A percentile compares a stretch with the other conserved stretches of the same genome.
These are phyloP conservation scores for Turritopsis rubra DNA, from an alignment of 30 jellyfish, hydroid and myxozoan genomes.

Conservation along the genomic window DNA sequence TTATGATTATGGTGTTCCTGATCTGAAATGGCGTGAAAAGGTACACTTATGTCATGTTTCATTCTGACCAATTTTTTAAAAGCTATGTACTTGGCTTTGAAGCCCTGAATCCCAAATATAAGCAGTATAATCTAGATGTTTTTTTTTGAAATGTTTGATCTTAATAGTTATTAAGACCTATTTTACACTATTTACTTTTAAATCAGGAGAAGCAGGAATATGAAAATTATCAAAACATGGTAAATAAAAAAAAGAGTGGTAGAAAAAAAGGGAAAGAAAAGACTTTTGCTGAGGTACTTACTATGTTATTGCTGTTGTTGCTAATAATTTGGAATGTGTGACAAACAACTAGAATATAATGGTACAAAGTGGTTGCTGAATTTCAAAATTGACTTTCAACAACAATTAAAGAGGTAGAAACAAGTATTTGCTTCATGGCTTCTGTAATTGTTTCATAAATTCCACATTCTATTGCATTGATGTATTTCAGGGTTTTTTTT, in stretches of 20 bases:
- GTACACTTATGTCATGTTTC: neutral
- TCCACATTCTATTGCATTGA: neutral
- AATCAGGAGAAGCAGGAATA: neutral
- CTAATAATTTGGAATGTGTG: neutral
- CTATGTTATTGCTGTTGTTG: neutral
- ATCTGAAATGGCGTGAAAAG: neutral
- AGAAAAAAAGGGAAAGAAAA: neutral
- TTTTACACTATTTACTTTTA: neutral
- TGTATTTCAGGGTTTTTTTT: neutral
- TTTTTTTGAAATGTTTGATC: neutral
- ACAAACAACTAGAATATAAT: neutral
- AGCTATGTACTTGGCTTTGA: neutral
- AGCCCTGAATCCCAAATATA: neutral
- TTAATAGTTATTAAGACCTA: neutral
- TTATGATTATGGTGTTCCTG: neutral
- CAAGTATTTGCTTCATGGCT: neutral
- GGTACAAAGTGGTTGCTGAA: neutral
- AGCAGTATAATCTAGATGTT: neutral
- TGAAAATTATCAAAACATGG: neutral
- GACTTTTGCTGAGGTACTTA: neutral
- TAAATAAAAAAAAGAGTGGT: too few relatives aligned
- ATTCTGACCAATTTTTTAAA: neutral
- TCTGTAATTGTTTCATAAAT: neutral
- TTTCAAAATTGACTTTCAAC: neutral
- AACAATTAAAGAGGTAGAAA: neutral